phyloP scores from a whole-genome alignment of 2,113 vertebrate species.

The Actinemys pallida region DNA sequence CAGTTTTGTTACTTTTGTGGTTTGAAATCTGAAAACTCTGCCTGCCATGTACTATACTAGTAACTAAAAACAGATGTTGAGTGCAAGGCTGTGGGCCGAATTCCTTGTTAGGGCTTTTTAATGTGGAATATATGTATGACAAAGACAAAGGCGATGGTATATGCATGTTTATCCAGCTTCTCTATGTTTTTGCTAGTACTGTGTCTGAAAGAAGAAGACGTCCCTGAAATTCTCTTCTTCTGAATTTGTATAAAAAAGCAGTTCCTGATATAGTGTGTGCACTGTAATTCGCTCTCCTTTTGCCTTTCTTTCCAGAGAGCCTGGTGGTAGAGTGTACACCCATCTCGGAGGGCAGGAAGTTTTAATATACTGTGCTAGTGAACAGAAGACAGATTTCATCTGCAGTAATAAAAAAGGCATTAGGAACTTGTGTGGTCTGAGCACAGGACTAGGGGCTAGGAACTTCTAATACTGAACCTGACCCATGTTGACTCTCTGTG shows the following conservation, averaged over 20 bases:
- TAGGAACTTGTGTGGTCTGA: slow-evolving; percentile 1
- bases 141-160: not conserved
- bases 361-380: not conserved
- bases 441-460: not conserved
- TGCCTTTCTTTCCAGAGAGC: slow-evolving; percentile 31
- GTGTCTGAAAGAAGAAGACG: not conserved
- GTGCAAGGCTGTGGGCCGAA: not conserved
- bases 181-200: not conserved
- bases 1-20: not conserved
- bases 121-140: not conserved
- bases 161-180: not conserved
- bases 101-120: not conserved
- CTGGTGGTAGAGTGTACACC: not conserved
- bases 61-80: not conserved
- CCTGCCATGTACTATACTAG: not conserved
- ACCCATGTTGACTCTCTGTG: not conserved
- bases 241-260: not conserved
- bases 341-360: not conserved
- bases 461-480: not conserved
- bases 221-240: not conserved
- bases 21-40: not conserved
- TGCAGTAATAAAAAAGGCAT: not conserved
- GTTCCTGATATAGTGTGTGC: not conserved
- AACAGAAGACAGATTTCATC: not conserved
- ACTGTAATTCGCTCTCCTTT: not conserved